Evolutionary conservation across 64 coral and sea anemone species (phyloP).

Genomic region (Montipora cactus): DNA sequence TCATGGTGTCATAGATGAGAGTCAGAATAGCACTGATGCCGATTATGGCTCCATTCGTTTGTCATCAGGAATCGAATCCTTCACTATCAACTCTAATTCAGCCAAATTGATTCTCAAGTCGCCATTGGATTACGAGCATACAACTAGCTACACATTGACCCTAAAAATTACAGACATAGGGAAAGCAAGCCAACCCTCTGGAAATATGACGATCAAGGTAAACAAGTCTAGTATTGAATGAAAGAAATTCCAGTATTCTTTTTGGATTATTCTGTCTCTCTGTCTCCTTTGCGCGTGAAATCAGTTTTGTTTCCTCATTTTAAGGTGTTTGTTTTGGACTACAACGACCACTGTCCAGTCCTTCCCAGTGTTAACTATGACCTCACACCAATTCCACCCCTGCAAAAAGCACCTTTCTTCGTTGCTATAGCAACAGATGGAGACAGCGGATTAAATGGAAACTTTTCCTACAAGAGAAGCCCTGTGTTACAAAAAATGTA

Average conservation of each 20-base stretch:
- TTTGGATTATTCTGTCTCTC: neutral
- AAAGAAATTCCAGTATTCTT: too few relatives aligned
- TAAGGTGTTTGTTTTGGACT: conserved; percentile 83
- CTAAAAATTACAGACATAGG: conserved; percentile 77
- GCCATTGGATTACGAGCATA: conserved; percentile 73
- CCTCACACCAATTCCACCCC: conserved; percentile 89
- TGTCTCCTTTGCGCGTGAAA: neutral
- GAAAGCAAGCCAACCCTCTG: conserved; percentile 9
- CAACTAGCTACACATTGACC: conserved; percentile 62
- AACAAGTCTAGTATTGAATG: neutral
- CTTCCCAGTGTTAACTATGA: conserved; percentile 81
- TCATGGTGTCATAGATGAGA: too few relatives aligned
- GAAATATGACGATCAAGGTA: conserved; percentile 77
- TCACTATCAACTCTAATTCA: conserved; percentile 55
- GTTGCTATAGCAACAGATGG: conserved; percentile 76
- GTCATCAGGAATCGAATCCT: conserved; percentile 28
- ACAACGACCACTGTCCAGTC: conserved; percentile 94
- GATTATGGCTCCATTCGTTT: neutral
- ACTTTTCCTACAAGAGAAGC: conserved; percentile 72
- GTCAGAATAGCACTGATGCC: neutral
- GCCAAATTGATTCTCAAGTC: conserved; percentile 75
- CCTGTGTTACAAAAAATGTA: conserved; percentile 69
- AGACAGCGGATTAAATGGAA: conserved; percentile 80
- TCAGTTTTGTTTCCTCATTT: neutral
- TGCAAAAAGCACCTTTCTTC: conserved; percentile 81